Percentiles rank a stretch among this genome's conserved stretches.
Conservation (phyloP, 2,113 vertebrate genomes). For the Anser cygnoides region DNA sequence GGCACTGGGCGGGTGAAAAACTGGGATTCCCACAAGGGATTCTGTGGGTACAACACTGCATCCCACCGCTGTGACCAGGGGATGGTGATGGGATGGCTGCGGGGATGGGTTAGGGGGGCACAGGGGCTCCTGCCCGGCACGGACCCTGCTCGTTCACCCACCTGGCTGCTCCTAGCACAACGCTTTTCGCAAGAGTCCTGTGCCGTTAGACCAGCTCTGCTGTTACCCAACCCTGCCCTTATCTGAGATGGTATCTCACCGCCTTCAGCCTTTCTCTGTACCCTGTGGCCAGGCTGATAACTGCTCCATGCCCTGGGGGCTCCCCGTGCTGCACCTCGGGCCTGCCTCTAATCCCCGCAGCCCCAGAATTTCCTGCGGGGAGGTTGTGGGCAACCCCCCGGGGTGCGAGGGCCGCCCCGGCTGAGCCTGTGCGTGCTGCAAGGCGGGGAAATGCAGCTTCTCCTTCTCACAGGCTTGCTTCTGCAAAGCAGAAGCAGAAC, state of each 20-base stretch:
- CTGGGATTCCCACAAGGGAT: neutral
- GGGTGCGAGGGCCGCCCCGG: fast-evolving
- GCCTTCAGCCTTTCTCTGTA: neutral
- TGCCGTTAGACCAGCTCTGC: neutral
- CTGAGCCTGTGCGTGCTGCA: fast-evolving
- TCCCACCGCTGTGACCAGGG: fast-evolving
- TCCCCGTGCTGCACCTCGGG: neutral
- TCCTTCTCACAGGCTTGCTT: neutral
- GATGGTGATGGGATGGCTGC: fast-evolving
- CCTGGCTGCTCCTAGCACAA: neutral
- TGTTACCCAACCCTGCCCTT: neutral
- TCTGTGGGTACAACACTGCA: neutral
- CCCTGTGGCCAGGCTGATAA: neutral
- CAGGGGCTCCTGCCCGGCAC: fast-evolving
- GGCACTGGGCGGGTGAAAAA: neutral
- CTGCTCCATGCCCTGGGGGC: neutral
- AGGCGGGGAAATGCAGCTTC: neutral
- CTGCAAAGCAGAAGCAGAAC: conserved; percentile 45
- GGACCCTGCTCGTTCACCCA: neutral
- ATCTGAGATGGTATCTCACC: neutral
- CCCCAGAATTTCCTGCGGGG: fast-evolving
- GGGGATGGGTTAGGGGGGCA: too few relatives aligned
- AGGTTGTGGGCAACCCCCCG: fast-evolving
- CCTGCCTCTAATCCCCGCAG: too few relatives aligned
- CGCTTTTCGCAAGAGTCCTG: fast-evolving